Evolutionary conservation across 2,113 vertebrate species (phyloP).

Genomic region (Ctenomys sociabilis): DNA sequence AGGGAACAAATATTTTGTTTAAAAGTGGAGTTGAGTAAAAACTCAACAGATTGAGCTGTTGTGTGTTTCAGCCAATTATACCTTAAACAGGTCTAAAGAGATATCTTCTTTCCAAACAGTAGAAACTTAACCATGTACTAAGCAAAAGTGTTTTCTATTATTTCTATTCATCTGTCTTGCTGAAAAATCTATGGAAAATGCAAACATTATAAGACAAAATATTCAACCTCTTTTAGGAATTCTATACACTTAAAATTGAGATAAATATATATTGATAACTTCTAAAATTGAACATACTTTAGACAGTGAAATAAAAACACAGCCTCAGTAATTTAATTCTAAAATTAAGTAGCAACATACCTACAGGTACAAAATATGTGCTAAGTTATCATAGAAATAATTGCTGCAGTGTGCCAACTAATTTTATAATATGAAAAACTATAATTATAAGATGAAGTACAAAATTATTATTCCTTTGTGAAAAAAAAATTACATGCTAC

Average conservation of each 20-base stretch:
- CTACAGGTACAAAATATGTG: background rate
- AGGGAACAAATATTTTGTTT: constrained; percentile 27
- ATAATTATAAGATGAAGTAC: constrained; percentile 45
- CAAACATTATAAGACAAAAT: constrained; percentile 56
- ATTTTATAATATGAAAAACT: constrained; percentile 47
- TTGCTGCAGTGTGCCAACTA: background rate
- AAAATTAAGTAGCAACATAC: constrained; percentile 53
- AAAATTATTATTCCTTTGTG: constrained; percentile 54
- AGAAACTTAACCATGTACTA: constrained; percentile 50
- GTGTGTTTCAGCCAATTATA: constrained; percentile 45
- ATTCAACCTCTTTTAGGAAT: constrained; percentile 47
- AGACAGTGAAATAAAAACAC: constrained; percentile 52
- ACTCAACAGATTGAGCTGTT: constrained; percentile 7
- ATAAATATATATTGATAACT: background rate
- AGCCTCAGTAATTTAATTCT: constrained; percentile 44
- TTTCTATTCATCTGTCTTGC: constrained; percentile 32
- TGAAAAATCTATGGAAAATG: constrained; percentile 56
- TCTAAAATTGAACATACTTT: constrained; percentile 43
- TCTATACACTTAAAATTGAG: constrained; percentile 34
- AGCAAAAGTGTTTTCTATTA: constrained; percentile 40
- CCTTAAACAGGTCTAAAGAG: constrained; percentile 42
- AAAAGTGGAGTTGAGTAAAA: constrained; percentile 50
- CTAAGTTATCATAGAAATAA: constrained; percentile 30
- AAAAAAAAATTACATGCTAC: constrained; percentile 62
- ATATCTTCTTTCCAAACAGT: constrained; percentile 37